Evolutionary conservation across 2,113 vertebrate genomes (phyloP).

Genomic region (Petaurus breviceps): DNA sequence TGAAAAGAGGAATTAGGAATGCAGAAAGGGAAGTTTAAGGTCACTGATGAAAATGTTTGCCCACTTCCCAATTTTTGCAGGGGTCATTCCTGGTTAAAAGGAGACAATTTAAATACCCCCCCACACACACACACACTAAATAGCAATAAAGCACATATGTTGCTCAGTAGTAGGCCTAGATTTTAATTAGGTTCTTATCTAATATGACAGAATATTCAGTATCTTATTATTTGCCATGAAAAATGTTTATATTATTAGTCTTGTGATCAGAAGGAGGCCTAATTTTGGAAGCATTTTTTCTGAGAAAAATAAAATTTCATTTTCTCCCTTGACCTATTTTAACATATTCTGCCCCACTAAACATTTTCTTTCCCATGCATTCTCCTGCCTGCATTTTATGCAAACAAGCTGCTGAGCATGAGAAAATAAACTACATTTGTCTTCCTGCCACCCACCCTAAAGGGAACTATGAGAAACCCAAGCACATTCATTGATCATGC

Average conservation of each 20-base stretch:
- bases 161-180: not conserved
- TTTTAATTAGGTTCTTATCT: constrained; percentile 16
- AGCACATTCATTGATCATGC: not conserved
- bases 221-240: constrained; percentile 6
- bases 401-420: constrained; percentile 58
- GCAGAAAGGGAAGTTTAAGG: not conserved
- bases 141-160: not conserved
- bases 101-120: not conserved
- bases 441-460: constrained; percentile 40
- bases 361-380: constrained; percentile 56
- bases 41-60: not conserved
- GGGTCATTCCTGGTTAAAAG: not conserved
- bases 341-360: constrained; percentile 62
- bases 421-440: constrained; percentile 68
- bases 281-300: constrained; percentile 61
- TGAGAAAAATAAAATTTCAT: constrained; percentile 54
- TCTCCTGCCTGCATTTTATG: constrained; percentile 51
- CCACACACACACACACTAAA: not conserved
- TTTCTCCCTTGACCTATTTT: constrained; percentile 69
- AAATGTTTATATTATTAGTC: constrained; percentile 19
- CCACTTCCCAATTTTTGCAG: not conserved
- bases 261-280: constrained; percentile 45
- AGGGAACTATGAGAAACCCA: constrained; percentile 3
- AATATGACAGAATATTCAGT: constrained; percentile 25
- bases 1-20: not conserved